These are phyloP conservation scores for Apis cerana DNA, from an alignment of 1,140 invertebrate species.

Conservation along the genomic window DNA sequence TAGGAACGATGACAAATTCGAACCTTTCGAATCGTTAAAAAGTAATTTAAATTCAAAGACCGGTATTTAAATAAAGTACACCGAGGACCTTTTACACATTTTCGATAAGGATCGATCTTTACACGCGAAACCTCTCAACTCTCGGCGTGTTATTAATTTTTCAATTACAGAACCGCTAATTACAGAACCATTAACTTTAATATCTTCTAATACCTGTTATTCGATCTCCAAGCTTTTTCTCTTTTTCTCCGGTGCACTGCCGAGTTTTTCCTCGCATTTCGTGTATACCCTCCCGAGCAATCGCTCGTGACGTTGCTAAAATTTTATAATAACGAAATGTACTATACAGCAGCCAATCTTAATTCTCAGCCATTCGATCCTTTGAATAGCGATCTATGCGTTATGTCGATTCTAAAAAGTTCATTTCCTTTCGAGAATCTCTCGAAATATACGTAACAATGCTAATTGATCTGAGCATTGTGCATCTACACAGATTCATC, in stretches of 20 bases:
- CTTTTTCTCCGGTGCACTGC: background rate
- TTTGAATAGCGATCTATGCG: background rate
- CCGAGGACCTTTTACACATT: background rate
- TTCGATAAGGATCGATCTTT: background rate
- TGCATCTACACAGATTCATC: too few relatives aligned
- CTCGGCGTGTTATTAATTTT: slow-evolving; percentile 24
- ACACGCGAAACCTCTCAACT: background rate
- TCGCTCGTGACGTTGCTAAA: slow-evolving; percentile 24
- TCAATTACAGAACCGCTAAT: slow-evolving; percentile 6
- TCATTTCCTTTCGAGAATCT: background rate
- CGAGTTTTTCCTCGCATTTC: slow-evolving; percentile 7
- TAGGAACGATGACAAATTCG: background rate
- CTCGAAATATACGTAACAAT: too few relatives aligned
- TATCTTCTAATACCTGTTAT: slow-evolving; percentile 30
- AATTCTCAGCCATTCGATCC: slow-evolving; percentile 16
- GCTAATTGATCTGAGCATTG: too few relatives aligned
- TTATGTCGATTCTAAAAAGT: background rate
- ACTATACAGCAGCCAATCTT: background rate
- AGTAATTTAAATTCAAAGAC: background rate
- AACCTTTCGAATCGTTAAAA: background rate
- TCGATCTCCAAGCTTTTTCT: background rate
- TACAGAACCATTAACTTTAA: background rate
- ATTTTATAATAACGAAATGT: background rate
- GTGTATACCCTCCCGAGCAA: slow-evolving; percentile 8
- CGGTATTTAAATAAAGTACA: background rate